Evolutionary conservation across 2,888 invertebrate species (phyloP).

Genomic region (Opisthograptis luteolata): DNA sequence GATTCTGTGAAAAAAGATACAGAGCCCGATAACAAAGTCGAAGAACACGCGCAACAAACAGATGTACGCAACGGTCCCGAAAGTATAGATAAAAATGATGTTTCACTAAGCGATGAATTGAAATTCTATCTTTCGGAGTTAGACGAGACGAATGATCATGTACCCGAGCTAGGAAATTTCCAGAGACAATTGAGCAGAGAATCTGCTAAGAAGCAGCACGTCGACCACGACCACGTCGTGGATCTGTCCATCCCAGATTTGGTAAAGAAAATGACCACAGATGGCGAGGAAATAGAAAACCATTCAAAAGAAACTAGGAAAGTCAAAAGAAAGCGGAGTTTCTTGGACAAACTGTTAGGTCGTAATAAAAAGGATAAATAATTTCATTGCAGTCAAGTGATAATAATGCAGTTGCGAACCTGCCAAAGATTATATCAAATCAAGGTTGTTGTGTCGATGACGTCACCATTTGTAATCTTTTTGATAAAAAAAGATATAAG

Average conservation of each 20-base stretch:
- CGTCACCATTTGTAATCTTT: constrained; percentile 65
- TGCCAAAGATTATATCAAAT: constrained; percentile 76
- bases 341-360: constrained; percentile 76
- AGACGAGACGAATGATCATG: constrained; percentile 70
- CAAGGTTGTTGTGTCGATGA: constrained; percentile 64
- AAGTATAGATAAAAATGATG: constrained; percentile 41
- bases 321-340: constrained; percentile 78
- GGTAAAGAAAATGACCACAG: constrained; percentile 70
- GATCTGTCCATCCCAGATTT: constrained; percentile 74
- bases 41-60: constrained; percentile 41
- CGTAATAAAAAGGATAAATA: constrained; percentile 69
- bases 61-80: constrained; percentile 58
- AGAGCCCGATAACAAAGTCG: constrained; percentile 34
- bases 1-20: constrained; percentile 33
- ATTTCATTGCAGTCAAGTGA: constrained; percentile 48
- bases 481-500: constrained; percentile 56
- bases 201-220: constrained; percentile 51
- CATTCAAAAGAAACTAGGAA: constrained; percentile 63
- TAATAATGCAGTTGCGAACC: constrained; percentile 60
- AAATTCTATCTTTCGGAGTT: constrained; percentile 65
- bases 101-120: constrained; percentile 46
- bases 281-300: constrained; percentile 65
- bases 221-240: constrained; percentile 49
- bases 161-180: constrained; percentile 66
- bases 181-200: constrained; percentile 66